phyloP scores from a whole-genome alignment of 2,113 vertebrate species.

The Elaphurus davidianus region DNA sequence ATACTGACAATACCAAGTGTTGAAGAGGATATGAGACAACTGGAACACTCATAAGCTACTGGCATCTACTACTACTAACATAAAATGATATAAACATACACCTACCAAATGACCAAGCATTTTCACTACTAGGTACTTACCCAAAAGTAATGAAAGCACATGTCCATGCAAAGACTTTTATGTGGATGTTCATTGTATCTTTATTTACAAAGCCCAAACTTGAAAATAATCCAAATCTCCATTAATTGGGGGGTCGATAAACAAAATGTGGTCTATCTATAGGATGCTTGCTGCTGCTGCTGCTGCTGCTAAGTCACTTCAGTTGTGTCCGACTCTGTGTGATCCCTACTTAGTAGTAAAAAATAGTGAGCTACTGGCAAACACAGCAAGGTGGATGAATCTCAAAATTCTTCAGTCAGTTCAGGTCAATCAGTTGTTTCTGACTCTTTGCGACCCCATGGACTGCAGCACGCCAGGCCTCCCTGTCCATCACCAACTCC shows the following conservation, averaged over 20 bases:
- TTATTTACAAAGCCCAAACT: neutral
- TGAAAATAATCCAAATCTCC: neutral
- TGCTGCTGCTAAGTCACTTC: too few species aligned
- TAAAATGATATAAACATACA: neutral
- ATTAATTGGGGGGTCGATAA: neutral
- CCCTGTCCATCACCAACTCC: neutral
- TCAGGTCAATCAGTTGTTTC: neutral
- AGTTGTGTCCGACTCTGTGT: too few species aligned
- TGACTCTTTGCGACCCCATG: neutral
- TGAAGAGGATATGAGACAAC: neutral
- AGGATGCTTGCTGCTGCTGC: neutral
- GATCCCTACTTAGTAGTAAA: neutral
- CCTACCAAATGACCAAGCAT: neutral
- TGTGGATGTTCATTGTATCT: neutral
- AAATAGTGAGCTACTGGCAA: neutral
- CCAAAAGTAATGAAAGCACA: neutral
- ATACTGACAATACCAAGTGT: neutral
- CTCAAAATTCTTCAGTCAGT: neutral
- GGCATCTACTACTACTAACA: too few species aligned
- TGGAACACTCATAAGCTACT: neutral
- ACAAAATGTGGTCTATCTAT: neutral
- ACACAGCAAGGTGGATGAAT: neutral
- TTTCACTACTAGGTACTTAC: neutral
- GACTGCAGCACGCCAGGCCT: fast-evolving
- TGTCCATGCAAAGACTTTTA: neutral